A percentile compares a stretch with the other conserved stretches of the same genome.
These are phyloP conservation scores for Mola mola DNA, from an alignment of 2,113 vertebrate species.

Conservation along the genomic window DNA sequence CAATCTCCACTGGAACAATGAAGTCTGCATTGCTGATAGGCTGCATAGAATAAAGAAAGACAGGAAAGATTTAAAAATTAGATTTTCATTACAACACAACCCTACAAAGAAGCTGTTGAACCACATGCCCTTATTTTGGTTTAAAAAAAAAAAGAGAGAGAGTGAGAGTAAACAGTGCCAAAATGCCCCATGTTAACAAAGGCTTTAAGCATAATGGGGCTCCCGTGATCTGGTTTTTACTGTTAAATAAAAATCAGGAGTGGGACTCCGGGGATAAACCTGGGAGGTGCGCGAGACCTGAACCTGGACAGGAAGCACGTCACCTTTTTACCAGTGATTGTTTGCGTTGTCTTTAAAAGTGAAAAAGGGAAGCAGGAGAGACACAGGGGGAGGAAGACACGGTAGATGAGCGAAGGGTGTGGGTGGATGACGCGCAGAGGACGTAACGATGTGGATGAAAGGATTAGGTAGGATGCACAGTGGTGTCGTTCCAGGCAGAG, in stretches of 20 bases:
- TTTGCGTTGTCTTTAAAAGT: conserved; percentile 40
- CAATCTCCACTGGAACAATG: conserved; percentile 76
- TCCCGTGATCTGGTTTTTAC: conserved; percentile 38
- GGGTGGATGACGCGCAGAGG: conserved; percentile 44
- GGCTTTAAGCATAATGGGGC: conserved; percentile 39
- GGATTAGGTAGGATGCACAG: conserved; percentile 57
- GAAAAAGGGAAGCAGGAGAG: conserved; percentile 12
- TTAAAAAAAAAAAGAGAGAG: conserved; percentile 5
- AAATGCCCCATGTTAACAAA: conserved; percentile 31
- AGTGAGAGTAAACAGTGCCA: conserved; percentile 19
- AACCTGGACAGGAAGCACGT: conserved; percentile 23
- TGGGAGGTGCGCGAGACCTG: conserved; percentile 17
- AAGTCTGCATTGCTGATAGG: conserved; percentile 71
- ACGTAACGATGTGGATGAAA: conserved; percentile 75
- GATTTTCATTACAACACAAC: neutral
- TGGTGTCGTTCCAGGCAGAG: conserved; percentile 32
- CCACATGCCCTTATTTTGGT: conserved; percentile 3
- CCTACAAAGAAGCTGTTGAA: conserved; percentile 7
- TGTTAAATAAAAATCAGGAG: conserved; percentile 54
- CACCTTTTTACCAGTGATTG: conserved; percentile 32
- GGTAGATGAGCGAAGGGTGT: conserved; percentile 41
- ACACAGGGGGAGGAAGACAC: conserved; percentile 11
- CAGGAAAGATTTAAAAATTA: conserved; percentile 15
- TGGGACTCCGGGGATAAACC: conserved; percentile 43
- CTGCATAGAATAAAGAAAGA: conserved; percentile 42